Percentiles rank a stretch among this genome's conserved stretches.
Evolutionary conservation across 2,888 invertebrate genomes (phyloP).

Genomic region (Epinotia ramella): DNA sequence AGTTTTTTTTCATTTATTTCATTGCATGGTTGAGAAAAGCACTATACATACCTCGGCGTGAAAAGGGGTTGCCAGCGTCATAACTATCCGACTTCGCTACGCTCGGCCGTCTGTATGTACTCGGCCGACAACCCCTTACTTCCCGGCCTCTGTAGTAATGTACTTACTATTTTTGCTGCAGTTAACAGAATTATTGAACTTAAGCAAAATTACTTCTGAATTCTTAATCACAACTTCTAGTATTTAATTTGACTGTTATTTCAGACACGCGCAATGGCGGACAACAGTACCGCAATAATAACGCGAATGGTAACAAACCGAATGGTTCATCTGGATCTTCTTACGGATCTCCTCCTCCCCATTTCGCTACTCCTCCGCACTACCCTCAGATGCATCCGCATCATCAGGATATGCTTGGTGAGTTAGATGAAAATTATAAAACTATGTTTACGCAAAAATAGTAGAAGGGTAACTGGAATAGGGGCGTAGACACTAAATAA

Average conservation of each 20-base stretch:
- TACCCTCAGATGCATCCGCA: constrained; percentile 82
- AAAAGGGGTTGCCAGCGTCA: no score
- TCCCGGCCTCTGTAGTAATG: no score
- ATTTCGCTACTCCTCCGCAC: constrained; percentile 77
- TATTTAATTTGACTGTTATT: constrained; percentile 18
- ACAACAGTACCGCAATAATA: constrained; percentile 76
- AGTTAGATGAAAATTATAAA: constrained; percentile 43
- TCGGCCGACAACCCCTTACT: no score
- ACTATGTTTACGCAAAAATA: background rate
- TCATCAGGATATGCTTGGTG: constrained; percentile 82
- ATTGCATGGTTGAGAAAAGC: no score
- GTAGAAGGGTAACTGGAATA: no score
- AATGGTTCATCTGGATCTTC: constrained; percentile 75
- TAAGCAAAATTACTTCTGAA: background rate
- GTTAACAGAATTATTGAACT: background rate
- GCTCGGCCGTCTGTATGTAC: no score
- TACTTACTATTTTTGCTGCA: constrained; percentile 6
- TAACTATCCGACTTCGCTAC: no score
- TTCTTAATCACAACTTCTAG: background rate
- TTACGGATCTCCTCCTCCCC: constrained; percentile 81
- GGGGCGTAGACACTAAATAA: no score
- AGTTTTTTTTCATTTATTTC: no score
- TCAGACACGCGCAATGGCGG: constrained; percentile 73
- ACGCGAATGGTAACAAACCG: constrained; percentile 70
- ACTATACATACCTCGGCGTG: no score